Base-by-base conservation (phyloP, 1,140 invertebrate species). In the Aculops lycopersici region DNA sequence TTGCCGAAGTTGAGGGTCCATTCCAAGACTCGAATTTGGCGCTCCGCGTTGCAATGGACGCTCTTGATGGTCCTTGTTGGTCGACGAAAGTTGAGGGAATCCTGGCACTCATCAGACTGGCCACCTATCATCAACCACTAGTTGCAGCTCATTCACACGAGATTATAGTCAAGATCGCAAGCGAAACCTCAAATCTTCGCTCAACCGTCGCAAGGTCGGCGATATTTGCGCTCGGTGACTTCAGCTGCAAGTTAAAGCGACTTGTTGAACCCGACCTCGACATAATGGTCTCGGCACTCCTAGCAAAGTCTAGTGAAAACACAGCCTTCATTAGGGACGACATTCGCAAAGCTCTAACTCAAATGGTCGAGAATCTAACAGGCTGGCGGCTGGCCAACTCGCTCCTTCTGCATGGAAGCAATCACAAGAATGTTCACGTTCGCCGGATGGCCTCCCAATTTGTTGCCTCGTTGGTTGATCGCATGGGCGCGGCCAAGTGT, bases 301-400 rank as follows among this genome's bases (percentile, higher is more conserved):
- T 94, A 15, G 70, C 76, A 44, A 70, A 81, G 48, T 76, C 75
- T 31, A 76, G 77, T 0, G 84, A 92, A 52, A 86, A 78, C 1
- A 88, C 86, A 55, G 71, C 71, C 48, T 94, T 92, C 53, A 62
- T 92, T 18, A 62, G 80, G 31, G 72, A 71, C 15, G 83, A 90
- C 55, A 72, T 77, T 12, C 72, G 75, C 15, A 59, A 63, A n/a
- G 74, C 80, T 17, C 51, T 94, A 20, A 70, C 72, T 46, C 59
- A 65, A 4, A 73, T 90, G 66, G 65, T 78, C 20, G 69, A 74
- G 37, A 64, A 68, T 50, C 51, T 72, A 35, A 64, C 58, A 44
- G 66, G 63, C 35, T 54, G 57, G 20, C 67, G 67, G 55, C 60
- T 59, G 21, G 58, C 71, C 4, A 37, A 54, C 13, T 61, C 64